Evolutionary conservation across 1,140 invertebrate species (phyloP), one percentile per base, ranked within the genome.

Genomic region (Hestina assimilis): DNA sequence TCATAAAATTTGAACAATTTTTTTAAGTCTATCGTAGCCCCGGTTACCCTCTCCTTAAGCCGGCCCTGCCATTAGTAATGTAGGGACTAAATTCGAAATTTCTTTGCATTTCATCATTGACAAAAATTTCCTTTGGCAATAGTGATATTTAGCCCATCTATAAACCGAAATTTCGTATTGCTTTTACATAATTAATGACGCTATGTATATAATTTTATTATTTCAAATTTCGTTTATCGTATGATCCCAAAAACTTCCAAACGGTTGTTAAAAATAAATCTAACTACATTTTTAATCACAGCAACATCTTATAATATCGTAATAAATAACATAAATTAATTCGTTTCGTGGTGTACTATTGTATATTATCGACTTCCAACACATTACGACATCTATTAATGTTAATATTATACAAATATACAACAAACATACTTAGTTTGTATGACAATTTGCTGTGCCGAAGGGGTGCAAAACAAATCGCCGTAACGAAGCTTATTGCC

Each of bases 271-370:
- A 65, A 69, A 75, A 71, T 69, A 67, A 72, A 67, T 63, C 59
- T 72, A 55, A 66, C 63, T 63, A 68, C 47, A 68, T 82, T 73
- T 76, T 71, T 81, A 87, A 87, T 87, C 83, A 87, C 83, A 87
- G 83, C 80, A 81, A 84, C 73, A 75, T 83, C 73, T 38, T 17
- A 14, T 75, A 77, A 74, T 71, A 58, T 52, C 43, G 41, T 66
- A 83, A 79, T 84, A 87, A 84, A 83, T 83, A 82, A 72, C 56
- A 77, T 79, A 84, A 84, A 79, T 82, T 78, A 87, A 83, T 83
- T 82, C 73, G 75, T 81, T 78, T 75, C 57, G 60, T 68, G 63
- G 64, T 71, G 57, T 72, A 66, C 72, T 72, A 69, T 60, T 72
- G 60, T 68, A 63, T 58, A 68, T 66, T 57, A 69, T 66, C 59